Percentiles rank a stretch among this genome's conserved stretches.
Evolutionary conservation across 2,113 vertebrate species (phyloP).

Genomic region (Pelecanus crispus): DNA sequence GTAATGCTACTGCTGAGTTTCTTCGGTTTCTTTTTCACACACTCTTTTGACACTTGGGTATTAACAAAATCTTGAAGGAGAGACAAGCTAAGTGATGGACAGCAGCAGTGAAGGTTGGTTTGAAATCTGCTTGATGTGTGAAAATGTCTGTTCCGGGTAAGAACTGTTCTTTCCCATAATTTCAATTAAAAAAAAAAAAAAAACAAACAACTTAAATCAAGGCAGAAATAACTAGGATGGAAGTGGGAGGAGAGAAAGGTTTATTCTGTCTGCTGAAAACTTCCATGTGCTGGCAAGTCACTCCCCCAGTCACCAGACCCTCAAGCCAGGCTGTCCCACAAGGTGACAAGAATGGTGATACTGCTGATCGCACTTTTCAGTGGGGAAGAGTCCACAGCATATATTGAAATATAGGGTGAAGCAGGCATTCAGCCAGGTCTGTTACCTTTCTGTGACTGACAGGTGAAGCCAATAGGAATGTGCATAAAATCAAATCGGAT

Average conservation of each 20-base stretch:
- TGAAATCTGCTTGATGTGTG: background rate
- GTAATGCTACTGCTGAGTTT: background rate
- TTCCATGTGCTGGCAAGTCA: background rate
- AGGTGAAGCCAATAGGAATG: background rate
- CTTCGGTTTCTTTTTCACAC: background rate
- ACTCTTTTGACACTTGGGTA: background rate
- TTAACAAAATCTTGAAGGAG: background rate
- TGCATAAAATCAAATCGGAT: background rate
- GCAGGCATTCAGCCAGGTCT: background rate
- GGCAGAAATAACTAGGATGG: background rate
- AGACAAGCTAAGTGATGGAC: background rate
- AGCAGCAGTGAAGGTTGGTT: background rate
- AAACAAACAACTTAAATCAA: background rate
- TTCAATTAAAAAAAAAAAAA: background rate
- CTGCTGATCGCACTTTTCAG: background rate
- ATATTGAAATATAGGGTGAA: background rate
- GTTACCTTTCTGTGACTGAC: background rate
- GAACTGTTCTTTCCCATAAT: background rate
- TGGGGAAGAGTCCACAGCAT: background rate
- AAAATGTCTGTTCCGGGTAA: background rate
- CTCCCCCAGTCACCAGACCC: background rate
- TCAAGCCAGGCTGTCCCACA: background rate
- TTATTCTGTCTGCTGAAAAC: background rate
- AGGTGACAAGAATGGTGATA: background rate
- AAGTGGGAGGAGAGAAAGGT: background rate